These are phyloP conservation scores for Mimumesa dahlbomi DNA, from an alignment of 2,888 invertebrate species.

Conservation along the genomic window DNA sequence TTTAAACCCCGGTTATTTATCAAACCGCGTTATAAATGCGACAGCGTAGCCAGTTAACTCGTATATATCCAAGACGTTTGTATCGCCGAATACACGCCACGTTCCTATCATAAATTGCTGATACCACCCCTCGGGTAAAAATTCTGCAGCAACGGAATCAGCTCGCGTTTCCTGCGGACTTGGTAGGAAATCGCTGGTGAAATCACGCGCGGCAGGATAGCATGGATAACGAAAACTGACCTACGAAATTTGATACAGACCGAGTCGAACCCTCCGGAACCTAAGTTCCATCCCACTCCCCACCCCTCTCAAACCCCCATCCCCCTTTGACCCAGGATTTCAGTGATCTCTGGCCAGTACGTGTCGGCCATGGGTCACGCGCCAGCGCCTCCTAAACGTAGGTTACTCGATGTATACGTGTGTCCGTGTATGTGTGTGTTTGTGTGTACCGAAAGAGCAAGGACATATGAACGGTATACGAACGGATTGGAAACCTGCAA, in stretches of 20 bases:
- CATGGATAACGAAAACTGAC: constrained; percentile 40
- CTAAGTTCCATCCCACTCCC: too few relatives aligned
- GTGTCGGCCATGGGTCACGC: constrained; percentile 37
- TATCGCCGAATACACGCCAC: neutral
- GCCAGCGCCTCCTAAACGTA: constrained; percentile 28
- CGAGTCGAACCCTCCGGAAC: constrained; percentile 18
- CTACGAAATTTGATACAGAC: constrained; percentile 47
- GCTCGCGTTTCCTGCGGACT: constrained; percentile 9
- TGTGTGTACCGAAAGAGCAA: constrained; percentile 4
- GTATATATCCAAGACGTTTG: too few relatives aligned
- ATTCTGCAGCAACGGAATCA: constrained; percentile 1
- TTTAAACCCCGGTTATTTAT: too few relatives aligned
- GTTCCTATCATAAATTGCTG: constrained; percentile 14
- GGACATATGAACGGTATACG: constrained; percentile 26
- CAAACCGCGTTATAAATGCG: too few relatives aligned
- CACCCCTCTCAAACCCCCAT: constrained; percentile 3
- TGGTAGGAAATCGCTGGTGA: constrained; percentile 16
- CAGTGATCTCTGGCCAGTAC: constrained; percentile 42
- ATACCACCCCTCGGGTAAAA: constrained; percentile 10
- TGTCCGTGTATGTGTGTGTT: neutral
- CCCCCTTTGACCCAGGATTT: constrained; percentile 36
- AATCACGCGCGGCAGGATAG: constrained; percentile 26
- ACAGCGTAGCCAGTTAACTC: too few relatives aligned
- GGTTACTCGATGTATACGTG: constrained; percentile 18
- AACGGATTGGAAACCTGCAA: constrained; percentile 28